Conservation (phyloP, 2,113 vertebrate species). For the Octodon degus region DNA sequence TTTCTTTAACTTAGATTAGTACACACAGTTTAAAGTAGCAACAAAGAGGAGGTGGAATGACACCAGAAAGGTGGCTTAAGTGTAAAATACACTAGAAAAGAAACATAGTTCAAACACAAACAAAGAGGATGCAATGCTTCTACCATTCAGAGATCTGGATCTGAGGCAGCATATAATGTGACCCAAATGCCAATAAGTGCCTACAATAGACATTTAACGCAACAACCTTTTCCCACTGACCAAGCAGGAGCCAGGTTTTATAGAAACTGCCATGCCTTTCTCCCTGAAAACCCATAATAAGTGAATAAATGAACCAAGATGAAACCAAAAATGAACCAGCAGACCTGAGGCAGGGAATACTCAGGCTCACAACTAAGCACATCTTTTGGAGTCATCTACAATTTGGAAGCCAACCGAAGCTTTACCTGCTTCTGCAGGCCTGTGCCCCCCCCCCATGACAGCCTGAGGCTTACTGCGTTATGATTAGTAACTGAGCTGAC, state of each 20-base stretch:
- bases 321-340: background rate
- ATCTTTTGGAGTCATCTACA: background rate
- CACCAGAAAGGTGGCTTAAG: background rate
- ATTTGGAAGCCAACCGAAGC: background rate
- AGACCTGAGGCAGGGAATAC: background rate
- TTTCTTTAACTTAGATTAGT: slow-evolving; percentile 24
- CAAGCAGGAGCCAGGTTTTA: background rate
- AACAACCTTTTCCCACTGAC: background rate
- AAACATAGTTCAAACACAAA: background rate
- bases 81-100: background rate
- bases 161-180: background rate
- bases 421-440: background rate
- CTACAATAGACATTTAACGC: background rate
- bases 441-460: background rate
- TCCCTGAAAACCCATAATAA: background rate
- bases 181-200: background rate
- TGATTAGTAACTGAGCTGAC: background rate
- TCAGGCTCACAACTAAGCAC: background rate
- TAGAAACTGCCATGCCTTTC: background rate
- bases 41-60: background rate
- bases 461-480: background rate
- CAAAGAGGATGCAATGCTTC: background rate
- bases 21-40: background rate
- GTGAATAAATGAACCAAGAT: background rate
- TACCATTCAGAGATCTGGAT: background rate